phyloP scores from a whole-genome alignment of 2,113 vertebrate species.

The Alligator sinensis region DNA sequence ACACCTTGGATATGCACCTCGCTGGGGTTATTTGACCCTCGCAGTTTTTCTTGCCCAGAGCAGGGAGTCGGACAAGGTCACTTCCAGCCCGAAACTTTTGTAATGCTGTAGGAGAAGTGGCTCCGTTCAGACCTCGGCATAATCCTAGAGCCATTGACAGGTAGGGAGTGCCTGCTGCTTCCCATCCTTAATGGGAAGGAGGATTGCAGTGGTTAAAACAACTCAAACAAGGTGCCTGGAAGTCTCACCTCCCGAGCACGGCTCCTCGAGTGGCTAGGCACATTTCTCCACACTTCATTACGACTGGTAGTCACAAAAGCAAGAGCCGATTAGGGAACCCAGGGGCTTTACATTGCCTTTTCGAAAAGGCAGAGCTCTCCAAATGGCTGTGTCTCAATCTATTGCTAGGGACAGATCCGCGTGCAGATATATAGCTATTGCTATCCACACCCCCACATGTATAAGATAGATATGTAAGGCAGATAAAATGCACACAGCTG shows the following conservation, averaged over 20 bases:
- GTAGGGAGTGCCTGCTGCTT: neutral
- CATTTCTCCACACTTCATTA: neutral
- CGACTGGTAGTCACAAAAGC: neutral
- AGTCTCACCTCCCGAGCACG: neutral
- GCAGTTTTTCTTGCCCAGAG: too few species aligned
- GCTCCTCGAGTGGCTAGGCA: neutral
- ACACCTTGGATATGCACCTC: rapidly evolving
- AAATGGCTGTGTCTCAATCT: constrained; percentile 9
- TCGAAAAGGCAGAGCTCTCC: constrained; percentile 57
- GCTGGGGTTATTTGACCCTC: neutral
- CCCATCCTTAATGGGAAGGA: constrained; percentile 3
- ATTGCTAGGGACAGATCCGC: neutral
- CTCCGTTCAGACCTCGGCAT: neutral
- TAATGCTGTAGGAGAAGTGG: neutral
- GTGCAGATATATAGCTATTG: constrained; percentile 34
- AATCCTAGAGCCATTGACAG: neutral
- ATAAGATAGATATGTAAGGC: constrained; percentile 66
- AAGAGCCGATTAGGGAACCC: constrained; percentile 6
- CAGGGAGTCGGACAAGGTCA: too few species aligned
- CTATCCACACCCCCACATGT: neutral
- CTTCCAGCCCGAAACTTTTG: too few species aligned
- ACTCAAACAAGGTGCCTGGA: neutral
- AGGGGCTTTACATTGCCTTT: neutral
- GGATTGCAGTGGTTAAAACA: neutral
- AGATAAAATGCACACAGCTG: constrained; percentile 84